These are phyloP conservation scores for Agrochola circellaris DNA, from an alignment of 2,888 invertebrate genomes.

Conservation along the genomic window DNA sequence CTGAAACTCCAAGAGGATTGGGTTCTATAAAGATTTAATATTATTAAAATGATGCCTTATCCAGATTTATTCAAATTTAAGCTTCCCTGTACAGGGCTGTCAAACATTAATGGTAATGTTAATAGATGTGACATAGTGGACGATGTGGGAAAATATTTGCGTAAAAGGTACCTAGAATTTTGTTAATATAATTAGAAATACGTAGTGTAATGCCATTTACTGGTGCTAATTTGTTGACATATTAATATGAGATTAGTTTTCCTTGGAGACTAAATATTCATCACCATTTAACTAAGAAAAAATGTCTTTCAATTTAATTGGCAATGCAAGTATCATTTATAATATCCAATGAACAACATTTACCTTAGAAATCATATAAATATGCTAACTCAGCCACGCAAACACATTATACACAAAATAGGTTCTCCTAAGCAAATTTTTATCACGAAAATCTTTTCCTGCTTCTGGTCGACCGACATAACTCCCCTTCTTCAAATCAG, in stretches of 20 bases:
- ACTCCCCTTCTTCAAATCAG: slow-evolving; percentile 57
- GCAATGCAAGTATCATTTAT: neutral
- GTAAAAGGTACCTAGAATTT: neutral
- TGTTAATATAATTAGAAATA: neutral
- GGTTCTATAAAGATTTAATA: slow-evolving; percentile 47
- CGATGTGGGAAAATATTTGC: neutral
- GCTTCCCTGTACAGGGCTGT: slow-evolving; percentile 24
- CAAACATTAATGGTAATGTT: slow-evolving; percentile 19
- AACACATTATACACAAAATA: slow-evolving; percentile 24
- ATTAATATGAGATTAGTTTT: neutral
- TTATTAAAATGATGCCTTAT: slow-evolving; percentile 36
- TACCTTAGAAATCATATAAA: neutral
- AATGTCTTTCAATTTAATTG: neutral
- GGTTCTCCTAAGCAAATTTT: slow-evolving; percentile 19
- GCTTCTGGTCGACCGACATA: slow-evolving; percentile 51
- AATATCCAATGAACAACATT: neutral
- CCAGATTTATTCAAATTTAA: slow-evolving; percentile 34
- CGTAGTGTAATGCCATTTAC: neutral
- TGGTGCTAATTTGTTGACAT: neutral
- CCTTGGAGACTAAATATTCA: neutral
- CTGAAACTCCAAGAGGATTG: slow-evolving; percentile 51
- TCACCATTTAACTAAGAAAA: neutral
- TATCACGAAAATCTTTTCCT: slow-evolving; percentile 27
- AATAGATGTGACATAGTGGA: slow-evolving; percentile 1
- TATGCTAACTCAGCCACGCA: neutral